Conservation (phyloP, 2,797 vertebrate species). For the Denticeps clupeoides region DNA sequence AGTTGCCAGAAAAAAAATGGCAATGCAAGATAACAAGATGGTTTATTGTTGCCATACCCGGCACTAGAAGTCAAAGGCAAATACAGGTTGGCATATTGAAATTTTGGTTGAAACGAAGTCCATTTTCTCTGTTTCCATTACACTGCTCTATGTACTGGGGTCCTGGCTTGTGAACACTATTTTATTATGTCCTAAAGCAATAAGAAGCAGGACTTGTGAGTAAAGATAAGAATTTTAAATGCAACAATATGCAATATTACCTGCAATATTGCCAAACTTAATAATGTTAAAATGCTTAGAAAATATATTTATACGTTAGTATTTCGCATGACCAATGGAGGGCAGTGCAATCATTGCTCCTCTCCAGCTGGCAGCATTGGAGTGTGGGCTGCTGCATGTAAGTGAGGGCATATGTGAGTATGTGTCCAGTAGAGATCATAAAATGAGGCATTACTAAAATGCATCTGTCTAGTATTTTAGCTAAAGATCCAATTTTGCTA, state of each 20-base stretch:
- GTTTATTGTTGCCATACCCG: conserved; percentile 20
- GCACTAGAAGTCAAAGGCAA: conserved; percentile 13
- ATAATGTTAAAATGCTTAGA: no score
- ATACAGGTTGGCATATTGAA: neutral
- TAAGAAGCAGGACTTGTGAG: no score
- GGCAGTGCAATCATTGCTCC: conserved; percentile 44
- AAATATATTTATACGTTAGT: no score
- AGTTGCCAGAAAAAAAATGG: conserved; percentile 24
- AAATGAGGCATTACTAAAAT: neutral
- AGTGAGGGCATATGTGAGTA: conserved; percentile 1
- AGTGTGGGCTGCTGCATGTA: neutral
- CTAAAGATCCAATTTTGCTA: no score
- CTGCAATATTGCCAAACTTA: no score
- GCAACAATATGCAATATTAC: no score
- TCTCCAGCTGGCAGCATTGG: neutral
- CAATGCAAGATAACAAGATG: conserved; percentile 46
- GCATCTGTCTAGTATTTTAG: no score
- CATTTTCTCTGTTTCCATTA: neutral
- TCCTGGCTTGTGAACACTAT: no score
- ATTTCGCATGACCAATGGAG: conserved; percentile 44
- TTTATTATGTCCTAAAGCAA: no score
- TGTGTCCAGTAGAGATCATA: neutral
- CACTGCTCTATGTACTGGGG: neutral
- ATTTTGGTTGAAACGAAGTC: neutral
- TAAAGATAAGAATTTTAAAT: no score